A percentile compares a stretch with the other conserved stretches of the same genome.
Evolutionary conservation across 2,113 vertebrate genomes (phyloP).

Genomic region (Hippopotamus amphibius): DNA sequence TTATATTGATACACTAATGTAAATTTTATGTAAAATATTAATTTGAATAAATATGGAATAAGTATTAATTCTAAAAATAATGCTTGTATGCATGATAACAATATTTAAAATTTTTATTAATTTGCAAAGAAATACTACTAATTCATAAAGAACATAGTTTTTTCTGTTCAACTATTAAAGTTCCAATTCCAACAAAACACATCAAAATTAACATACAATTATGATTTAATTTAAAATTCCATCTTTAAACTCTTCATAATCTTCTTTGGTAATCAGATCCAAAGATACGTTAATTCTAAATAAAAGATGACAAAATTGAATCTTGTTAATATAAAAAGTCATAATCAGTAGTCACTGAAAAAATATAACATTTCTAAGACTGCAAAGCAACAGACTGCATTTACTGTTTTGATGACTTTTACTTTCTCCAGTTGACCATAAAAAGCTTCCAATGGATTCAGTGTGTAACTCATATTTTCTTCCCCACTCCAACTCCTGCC

Average conservation of each 20-base stretch:
- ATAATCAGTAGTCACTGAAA: not conserved
- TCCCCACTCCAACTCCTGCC: not conserved
- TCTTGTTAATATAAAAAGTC: slow-evolving; percentile 31
- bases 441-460: not conserved
- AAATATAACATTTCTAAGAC: slow-evolving; percentile 3
- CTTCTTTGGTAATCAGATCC: slow-evolving; percentile 63
- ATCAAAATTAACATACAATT: slow-evolving; percentile 40
- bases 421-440: not conserved
- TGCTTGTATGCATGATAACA: not conserved
- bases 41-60: not conserved
- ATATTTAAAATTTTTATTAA: slow-evolving; percentile 38
- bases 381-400: not conserved
- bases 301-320: slow-evolving; percentile 61
- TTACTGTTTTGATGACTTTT: not conserved
- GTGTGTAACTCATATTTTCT: not conserved
- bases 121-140: slow-evolving; percentile 47
- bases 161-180: not conserved
- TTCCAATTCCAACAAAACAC: slow-evolving; percentile 38
- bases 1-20: slow-evolving; percentile 12
- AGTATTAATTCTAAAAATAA: slow-evolving; percentile 49
- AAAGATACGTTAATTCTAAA: slow-evolving; percentile 63
- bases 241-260: slow-evolving; percentile 66
- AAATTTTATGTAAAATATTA: slow-evolving; percentile 22
- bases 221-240: slow-evolving; percentile 46
- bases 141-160: not conserved